A percentile compares a stretch with the other conserved stretches of the same genome.
Evolutionary conservation across 2,113 vertebrate genomes (phyloP).

Genomic region (Pelodiscus sinensis): DNA sequence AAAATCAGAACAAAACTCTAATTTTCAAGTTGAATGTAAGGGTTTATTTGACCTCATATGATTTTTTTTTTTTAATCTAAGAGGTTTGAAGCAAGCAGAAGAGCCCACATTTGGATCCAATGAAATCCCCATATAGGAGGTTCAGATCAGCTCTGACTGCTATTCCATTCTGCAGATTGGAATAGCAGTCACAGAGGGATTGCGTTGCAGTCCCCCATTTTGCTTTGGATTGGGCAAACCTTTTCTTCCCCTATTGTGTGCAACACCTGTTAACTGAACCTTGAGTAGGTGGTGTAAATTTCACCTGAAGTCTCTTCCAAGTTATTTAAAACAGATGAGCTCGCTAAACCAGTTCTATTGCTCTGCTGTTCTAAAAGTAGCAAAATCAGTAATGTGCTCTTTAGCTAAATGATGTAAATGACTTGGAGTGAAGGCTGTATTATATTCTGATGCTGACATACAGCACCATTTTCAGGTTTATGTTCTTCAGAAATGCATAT

Average conservation of each 20-base stretch:
- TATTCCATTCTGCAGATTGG: background rate
- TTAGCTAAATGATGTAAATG: background rate
- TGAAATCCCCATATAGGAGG: too few relatives aligned
- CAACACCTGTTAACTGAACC: background rate
- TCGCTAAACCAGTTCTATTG: background rate
- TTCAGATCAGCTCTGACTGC: background rate
- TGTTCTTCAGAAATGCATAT: background rate
- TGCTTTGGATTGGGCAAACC: background rate
- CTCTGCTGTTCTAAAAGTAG: background rate
- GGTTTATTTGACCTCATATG: too few relatives aligned
- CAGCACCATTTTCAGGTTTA: background rate
- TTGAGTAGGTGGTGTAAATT: background rate
- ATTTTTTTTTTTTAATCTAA: too few relatives aligned
- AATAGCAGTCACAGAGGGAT: background rate
- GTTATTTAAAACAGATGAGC: background rate
- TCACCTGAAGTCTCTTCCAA: background rate
- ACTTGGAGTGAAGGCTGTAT: background rate
- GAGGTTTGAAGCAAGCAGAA: too few relatives aligned
- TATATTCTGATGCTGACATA: background rate
- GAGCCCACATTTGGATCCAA: too few relatives aligned
- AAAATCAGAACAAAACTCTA: too few relatives aligned
- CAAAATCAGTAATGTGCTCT: background rate
- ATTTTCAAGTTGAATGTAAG: too few relatives aligned
- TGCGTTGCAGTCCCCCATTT: background rate
- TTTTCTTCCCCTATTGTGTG: rapidly evolving